Evolutionary conservation across 2,113 vertebrate species (phyloP), one percentile per base, ranked within the genome.

Genomic region (Clinocottus analis): DNA sequence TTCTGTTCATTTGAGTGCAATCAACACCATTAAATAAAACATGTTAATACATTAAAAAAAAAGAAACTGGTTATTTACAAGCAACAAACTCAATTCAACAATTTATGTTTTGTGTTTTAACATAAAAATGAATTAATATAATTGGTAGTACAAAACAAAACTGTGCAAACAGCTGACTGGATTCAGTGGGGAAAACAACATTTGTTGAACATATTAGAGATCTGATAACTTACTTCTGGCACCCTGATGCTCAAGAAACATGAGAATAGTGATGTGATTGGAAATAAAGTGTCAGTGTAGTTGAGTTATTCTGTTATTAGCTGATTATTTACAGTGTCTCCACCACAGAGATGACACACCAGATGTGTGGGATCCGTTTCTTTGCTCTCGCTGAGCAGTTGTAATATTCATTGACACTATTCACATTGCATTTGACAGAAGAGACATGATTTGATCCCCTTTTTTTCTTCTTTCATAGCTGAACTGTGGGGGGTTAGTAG

Each of bases 21-120:
- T 73, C 56, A 80, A 90, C 60, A 72, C 78, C 68, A 66, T 90
- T 91, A 91, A 88, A 91, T 89, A 81, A 89, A 89, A 91, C 53
- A 87, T 65, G 79, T 89, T 77, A 92, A 94, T 94, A 94, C 93
- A 94, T 94, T 68, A 90, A 41, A 13, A 39, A 10, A 92, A 93
- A 90, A 89, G 92, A 72, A 89, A 73, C 0, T 14, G 35, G 80
- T 89, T 93, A 94, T 94, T 90, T 94, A 95, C 93, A 94, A 80
- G 83, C 87, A 91, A 72, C 55, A 47, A 21, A 65, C 70, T 53
- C 33, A 39, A 75, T 72, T 49, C 27, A 70, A 63, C 64, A 37
- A 37, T 74, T 79, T 45, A 60, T 37, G 21, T 37, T 85, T 62
- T 69, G 31, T 17, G 65, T 9, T 59, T 73, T 10, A 81, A 85